These are phyloP conservation scores for Plemyria rubiginata DNA, from an alignment of 2,888 invertebrate genomes.

Conservation along the genomic window DNA sequence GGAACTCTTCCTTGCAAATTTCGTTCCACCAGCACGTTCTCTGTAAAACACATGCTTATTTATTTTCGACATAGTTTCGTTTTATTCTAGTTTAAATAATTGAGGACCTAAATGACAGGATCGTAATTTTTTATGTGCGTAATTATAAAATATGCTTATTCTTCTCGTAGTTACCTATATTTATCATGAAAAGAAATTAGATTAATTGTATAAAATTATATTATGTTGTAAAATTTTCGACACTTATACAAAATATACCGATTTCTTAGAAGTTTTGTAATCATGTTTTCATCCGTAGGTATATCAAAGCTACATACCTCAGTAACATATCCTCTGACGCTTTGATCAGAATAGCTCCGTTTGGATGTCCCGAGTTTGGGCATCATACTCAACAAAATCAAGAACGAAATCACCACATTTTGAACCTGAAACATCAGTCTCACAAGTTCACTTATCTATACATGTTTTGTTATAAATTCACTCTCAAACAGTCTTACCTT, in stretches of 20 bases:
- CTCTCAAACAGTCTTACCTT: conserved; percentile 61
- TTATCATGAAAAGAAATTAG: no score
- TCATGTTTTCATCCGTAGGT: no score
- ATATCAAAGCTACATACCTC: conserved; percentile 84
- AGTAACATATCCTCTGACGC: conserved; percentile 92
- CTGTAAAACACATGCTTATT: conserved; percentile 73
- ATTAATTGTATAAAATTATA: no score
- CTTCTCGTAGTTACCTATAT: no score
- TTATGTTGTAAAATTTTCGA: no score
- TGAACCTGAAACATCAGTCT: conserved; percentile 62
- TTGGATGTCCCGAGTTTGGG: conserved; percentile 78
- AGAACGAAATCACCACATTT: conserved; percentile 67
- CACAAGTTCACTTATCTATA: conserved; percentile 34
- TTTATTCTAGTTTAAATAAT: background rate
- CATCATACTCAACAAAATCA: conserved; percentile 68
- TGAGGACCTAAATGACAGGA: background rate
- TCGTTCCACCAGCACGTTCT: conserved; percentile 98
- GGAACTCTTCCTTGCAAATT: conserved; percentile 96
- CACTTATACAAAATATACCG: no score
- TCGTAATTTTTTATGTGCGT: background rate
- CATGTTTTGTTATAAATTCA: conserved; percentile 26
- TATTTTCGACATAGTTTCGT: background rate
- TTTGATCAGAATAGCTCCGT: conserved; percentile 92
- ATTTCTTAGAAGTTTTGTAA: no score
- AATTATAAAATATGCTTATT: no score